phyloP scores from a whole-genome alignment of 2,888 invertebrate species.

The Galeopsomyia nigrocyanea region DNA sequence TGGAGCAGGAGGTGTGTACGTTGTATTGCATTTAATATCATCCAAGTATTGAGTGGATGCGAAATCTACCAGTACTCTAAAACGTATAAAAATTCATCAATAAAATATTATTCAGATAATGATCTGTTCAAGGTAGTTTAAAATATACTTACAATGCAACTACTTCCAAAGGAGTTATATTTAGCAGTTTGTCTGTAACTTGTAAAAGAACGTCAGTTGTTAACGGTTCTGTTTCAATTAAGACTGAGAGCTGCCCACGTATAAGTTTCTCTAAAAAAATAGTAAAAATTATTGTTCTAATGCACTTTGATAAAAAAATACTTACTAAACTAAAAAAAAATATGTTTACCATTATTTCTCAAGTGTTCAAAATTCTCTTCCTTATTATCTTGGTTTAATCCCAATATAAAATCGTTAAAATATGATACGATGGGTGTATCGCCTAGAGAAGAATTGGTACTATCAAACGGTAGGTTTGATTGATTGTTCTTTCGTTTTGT shows the following conservation, averaged over 20 bases:
- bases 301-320: not conserved
- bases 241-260: slow-evolving; percentile 51
- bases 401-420: slow-evolving; percentile 23
- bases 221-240: slow-evolving; percentile 56
- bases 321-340: not conserved
- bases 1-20: slow-evolving; percentile 69
- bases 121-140: slow-evolving; percentile 1
- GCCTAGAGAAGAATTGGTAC: slow-evolving; percentile 21
- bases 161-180: slow-evolving; percentile 49
- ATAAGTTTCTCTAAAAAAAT: slow-evolving; percentile 54
- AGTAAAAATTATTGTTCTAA: slow-evolving; percentile 1
- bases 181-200: slow-evolving; percentile 52
- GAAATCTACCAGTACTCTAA: slow-evolving; percentile 57
- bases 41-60: slow-evolving; percentile 49
- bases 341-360: slow-evolving; percentile 1
- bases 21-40: slow-evolving; percentile 61
- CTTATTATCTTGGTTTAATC: not conserved
- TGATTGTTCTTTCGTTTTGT: too few relatives aligned
- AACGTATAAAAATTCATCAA: slow-evolving; percentile 21
- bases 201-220: slow-evolving; percentile 51
- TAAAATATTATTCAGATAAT: slow-evolving; percentile 6
- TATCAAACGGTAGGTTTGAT: too few relatives aligned
- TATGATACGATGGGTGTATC: slow-evolving; percentile 15
- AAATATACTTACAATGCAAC: slow-evolving; percentile 56
- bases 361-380: not conserved